These are phyloP conservation scores for Heterodera schachtii DNA, from an alignment of 1,140 invertebrate species.

Conservation along the genomic window DNA sequence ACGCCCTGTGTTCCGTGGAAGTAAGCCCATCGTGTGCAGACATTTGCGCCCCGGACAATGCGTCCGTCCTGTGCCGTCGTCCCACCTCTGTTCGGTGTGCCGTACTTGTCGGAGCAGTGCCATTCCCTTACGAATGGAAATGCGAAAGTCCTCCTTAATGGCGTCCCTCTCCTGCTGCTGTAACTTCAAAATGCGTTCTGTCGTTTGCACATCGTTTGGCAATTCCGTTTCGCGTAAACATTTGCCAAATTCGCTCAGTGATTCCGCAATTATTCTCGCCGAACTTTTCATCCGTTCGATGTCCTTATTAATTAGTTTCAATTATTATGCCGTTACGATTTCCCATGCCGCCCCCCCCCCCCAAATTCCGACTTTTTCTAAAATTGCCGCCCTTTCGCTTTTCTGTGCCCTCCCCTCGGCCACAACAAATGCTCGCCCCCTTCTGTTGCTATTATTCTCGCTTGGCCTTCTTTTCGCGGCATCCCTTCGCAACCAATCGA, in stretches of 20 bases:
- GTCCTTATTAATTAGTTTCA: conserved; percentile 71
- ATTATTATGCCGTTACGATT: background rate
- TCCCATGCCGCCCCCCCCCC: background rate
- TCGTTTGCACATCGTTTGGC: conserved; percentile 80
- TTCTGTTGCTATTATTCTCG: background rate
- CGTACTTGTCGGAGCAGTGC: conserved; percentile 67
- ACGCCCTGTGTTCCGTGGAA: no score
- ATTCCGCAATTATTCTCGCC: conserved; percentile 82
- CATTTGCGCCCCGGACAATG: no score
- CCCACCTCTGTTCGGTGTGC: conserved; percentile 52
- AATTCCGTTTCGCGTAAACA: conserved; percentile 78
- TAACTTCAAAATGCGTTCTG: conserved; percentile 73
- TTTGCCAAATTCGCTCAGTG: conserved; percentile 81
- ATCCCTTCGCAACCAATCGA: background rate
- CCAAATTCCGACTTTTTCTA: background rate
- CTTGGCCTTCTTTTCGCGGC: background rate
- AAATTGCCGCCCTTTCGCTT: background rate
- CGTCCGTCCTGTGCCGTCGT: no score
- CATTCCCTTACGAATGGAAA: conserved; percentile 57
- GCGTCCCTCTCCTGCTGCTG: conserved; percentile 70
- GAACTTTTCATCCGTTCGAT: conserved; percentile 89
- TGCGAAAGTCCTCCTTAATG: conserved; percentile 66
- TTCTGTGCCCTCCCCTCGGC: background rate
- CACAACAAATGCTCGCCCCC: background rate
- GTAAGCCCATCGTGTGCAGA: no score